A percentile compares a stretch with the other conserved stretches of the same genome.
These are phyloP conservation scores for Resseliella maxima DNA, from an alignment of 2,888 invertebrate genomes.

Conservation along the genomic window DNA sequence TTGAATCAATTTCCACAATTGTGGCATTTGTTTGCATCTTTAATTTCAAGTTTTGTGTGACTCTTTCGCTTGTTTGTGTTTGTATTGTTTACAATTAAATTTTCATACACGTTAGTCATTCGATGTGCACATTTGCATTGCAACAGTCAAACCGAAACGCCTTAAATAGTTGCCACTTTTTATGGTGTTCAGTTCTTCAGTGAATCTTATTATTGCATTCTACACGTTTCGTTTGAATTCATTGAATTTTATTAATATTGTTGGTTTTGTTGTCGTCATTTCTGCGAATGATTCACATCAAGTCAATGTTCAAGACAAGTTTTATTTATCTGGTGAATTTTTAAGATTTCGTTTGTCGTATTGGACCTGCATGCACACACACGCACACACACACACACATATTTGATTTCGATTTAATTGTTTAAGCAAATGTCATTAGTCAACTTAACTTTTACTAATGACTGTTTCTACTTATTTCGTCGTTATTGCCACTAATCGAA, in stretches of 20 bases:
- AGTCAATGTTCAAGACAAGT: background rate
- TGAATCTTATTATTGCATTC: constrained; percentile 40
- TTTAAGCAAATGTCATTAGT: background rate
- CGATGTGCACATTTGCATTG: constrained; percentile 27
- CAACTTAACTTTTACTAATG: background rate
- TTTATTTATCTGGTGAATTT: no score
- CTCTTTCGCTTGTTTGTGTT: no score
- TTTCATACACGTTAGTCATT: background rate
- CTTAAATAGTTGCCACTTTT: constrained; percentile 8
- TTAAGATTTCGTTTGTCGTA: no score
- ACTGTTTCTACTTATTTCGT: no score
- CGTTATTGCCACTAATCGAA: no score
- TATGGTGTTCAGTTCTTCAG: background rate
- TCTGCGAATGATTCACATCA: background rate
- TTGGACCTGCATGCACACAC: no score
- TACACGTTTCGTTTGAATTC: background rate
- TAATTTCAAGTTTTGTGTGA: constrained; percentile 5
- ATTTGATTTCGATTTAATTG: background rate
- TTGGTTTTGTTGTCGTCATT: background rate
- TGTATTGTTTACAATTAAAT: background rate
- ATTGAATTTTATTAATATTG: background rate
- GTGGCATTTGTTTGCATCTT: background rate
- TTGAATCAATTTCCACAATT: background rate
- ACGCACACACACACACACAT: no score
- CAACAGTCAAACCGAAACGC: constrained; percentile 23